Conservation (phyloP, 2,113 vertebrate genomes). For the Triplophysa tibetana region DNA sequence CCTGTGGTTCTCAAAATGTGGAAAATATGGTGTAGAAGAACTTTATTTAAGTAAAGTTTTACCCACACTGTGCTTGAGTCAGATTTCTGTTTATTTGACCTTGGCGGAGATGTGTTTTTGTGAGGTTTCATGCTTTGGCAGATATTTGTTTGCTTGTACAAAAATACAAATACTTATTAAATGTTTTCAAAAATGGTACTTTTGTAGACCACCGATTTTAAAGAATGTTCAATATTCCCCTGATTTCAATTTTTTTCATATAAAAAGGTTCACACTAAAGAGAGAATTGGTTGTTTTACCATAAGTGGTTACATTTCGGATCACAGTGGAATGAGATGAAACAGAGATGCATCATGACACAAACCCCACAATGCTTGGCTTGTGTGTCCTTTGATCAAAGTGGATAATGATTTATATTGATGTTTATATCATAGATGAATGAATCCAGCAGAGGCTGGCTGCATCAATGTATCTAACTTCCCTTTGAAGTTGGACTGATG, state of each 20-base stretch:
- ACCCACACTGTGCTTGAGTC: neutral
- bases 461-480: neutral
- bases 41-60: no score
- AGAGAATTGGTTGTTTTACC: neutral
- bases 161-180: no score
- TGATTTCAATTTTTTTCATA: neutral
- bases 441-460: neutral
- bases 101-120: no score
- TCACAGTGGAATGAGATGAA: slow-evolving; percentile 1
- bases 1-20: neutral
- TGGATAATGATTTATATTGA: slow-evolving; percentile 11
- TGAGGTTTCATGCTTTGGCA: no score
- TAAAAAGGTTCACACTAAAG: neutral
- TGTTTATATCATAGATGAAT: slow-evolving; percentile 2
- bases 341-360: slow-evolving; percentile 17
- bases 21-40: neutral
- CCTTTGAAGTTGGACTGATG: slow-evolving; percentile 13
- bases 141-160: no score
- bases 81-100: neutral
- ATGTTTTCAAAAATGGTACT: no score
- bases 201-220: no score
- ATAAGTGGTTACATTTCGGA: neutral
- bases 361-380: slow-evolving; percentile 1
- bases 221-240: no score
- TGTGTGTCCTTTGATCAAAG: slow-evolving; percentile 30